Base-by-base conservation (phyloP, 2,888 invertebrate species). In the Synanthedon myopaeformis region DNA sequence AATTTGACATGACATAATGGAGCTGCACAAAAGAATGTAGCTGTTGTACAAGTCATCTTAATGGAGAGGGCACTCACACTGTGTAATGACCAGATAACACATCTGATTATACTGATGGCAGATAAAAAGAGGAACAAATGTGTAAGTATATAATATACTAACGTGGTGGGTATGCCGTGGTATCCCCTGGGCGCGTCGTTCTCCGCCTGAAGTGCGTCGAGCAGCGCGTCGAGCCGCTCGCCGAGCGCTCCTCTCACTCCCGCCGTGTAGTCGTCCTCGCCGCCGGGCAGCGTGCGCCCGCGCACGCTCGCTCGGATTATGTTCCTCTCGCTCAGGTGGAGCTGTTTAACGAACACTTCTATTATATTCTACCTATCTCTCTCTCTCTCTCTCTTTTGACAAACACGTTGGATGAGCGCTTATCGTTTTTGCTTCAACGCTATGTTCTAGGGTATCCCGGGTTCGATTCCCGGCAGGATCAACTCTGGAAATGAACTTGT, bases 321-420 rank as follows among this genome's bases (percentile, higher is more conserved):
- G 74, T 94, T 93, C 65, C 93, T 92, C 66, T 93, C 93, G 58
- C 90, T 89, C 17, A 94, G 80, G 74, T 93, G 92, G 64, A 89
- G 89, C 91, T 92, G 5, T 77, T 56, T 52, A 50, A 14, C 13
- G 28, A 42, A 45, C 3, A 51, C 19, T n/a, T 12, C 5, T 45
- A 42, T 42, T 42, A 6, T 42, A 42, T 1, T 42, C 42, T n/a
- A 42, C 42, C 12, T 42, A 13, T n/a, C 12, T 42, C n/a, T 42
- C 12, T 10, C 12, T 42, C 12, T 10, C 12, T 12, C 12, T 12
- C 12, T 42, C 13, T n/a, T 11, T 42, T 42, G 2, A 42, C 42
- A n/a, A 42, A 4, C 42, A 4, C 19, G 19, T 23, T 4, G 19
- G 4, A 4, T 4, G 19, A 23, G 4, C 4, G 19, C 23, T 5